Percentiles rank a stretch among this genome's conserved stretches.
These are phyloP conservation scores for Laticauda colubrina DNA, from an alignment of 2,113 vertebrate species.

Conservation along the genomic window DNA sequence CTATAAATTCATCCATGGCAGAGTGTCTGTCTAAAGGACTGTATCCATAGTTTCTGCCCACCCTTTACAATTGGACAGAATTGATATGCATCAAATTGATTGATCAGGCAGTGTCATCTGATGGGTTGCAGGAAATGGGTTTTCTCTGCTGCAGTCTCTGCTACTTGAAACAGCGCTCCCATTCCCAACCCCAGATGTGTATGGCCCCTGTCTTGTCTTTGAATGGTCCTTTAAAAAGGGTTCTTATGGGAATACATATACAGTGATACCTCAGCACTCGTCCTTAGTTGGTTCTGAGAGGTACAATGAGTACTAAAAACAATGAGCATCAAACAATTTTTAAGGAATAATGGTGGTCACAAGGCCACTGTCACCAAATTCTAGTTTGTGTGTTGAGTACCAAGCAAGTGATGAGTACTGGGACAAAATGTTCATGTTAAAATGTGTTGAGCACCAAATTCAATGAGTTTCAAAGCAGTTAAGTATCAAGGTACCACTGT, in stretches of 20 bases:
- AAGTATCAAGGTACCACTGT: no score
- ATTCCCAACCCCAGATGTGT: not conserved
- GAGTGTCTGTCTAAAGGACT: not conserved
- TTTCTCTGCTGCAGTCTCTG: not conserved
- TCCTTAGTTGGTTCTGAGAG: not conserved
- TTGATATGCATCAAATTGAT: not conserved
- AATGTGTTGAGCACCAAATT: not conserved
- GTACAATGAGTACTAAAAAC: not conserved
- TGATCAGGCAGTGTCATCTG: not conserved
- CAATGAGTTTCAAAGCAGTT: no score
- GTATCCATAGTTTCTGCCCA: not conserved
- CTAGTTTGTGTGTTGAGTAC: not conserved
- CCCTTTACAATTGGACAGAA: not conserved
- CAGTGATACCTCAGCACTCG: not conserved
- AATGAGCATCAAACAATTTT: not conserved
- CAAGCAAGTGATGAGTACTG: not conserved
- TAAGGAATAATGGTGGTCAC: not conserved
- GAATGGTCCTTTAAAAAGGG: not conserved
- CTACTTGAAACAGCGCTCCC: not conserved
- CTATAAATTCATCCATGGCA: not conserved
- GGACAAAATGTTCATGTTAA: not conserved
- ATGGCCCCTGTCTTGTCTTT: not conserved
- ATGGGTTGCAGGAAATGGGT: not conserved
- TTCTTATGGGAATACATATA: not conserved
- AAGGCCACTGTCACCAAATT: not conserved